Base-by-base conservation (phyloP, 1,140 invertebrate genomes). In the Apocrypta bakeri region DNA sequence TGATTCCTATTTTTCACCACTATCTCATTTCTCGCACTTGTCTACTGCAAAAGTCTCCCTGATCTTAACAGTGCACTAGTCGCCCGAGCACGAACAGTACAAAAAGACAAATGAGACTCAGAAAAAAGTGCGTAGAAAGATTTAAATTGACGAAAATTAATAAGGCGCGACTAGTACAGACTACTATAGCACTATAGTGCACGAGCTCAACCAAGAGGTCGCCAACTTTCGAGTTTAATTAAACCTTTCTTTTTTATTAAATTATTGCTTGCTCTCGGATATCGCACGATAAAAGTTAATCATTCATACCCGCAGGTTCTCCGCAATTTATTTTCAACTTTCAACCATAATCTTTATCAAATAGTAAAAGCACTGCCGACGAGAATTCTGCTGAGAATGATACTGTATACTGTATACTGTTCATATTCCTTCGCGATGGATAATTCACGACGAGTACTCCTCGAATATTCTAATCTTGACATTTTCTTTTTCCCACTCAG, bases 51-150 rank as follows among this genome's bases (percentile, higher is more conserved):
- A n/a, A n/a, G n/a, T n/a, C 33, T 37, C 3, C 33, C 9, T 37
- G n/a, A 66, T 66, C 68, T 71, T 37, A 31, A 71, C 33, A 71
- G 68, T 71, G 68, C 68, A 33, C 68, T 14, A 71, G 11, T 71
- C 37, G 29, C 24, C 4, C 68, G 29, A 71, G 29, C 21, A 21
- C 9, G 25, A n/a, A 2, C 63, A 66, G 42, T 17, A 17, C 42
- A 48, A 4, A 48, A 6, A 27, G 25, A 66, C 27, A 25, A 66
- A 25, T 66, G 68, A 29, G 31, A 21, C 29, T 71, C 37, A 71
- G 29, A 21, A 71, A 21, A 21, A 71, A 21, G 24, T 66, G 21
- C 7, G 9, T 25, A 66, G 64, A 21, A 71, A 29, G 37, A 71
- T 37, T 71, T 33, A n/a, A 48, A 42, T 6, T 37, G 21, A 72